Conservation (phyloP, 2,888 invertebrate genomes). For the Leuctra nigra region DNA sequence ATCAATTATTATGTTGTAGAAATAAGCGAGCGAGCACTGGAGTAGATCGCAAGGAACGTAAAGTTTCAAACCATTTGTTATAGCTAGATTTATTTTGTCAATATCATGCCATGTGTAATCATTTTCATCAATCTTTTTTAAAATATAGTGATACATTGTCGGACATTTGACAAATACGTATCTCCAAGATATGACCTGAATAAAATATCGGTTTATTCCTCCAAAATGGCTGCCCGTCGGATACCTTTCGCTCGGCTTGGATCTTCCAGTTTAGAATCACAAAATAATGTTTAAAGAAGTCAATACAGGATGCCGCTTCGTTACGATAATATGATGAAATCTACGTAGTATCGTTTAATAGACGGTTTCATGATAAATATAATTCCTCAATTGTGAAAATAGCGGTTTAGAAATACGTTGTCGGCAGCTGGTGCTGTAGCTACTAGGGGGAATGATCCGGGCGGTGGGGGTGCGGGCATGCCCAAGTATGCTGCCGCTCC, state of each 20-base stretch:
- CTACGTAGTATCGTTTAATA: slow-evolving; percentile 1
- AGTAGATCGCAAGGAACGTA: neutral
- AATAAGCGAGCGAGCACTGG: no score
- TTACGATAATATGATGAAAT: slow-evolving; percentile 16
- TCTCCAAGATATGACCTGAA: slow-evolving; percentile 15
- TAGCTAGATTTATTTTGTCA: slow-evolving; percentile 16
- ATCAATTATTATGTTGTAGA: no score
- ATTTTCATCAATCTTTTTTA: neutral
- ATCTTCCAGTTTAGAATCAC: slow-evolving; percentile 15
- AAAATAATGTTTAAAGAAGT: slow-evolving; percentile 16
- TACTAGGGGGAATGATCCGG: slow-evolving; percentile 17
- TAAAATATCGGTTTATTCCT: slow-evolving; percentile 24
- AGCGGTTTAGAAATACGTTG: slow-evolving; percentile 16
- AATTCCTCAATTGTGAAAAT: slow-evolving; percentile 8
- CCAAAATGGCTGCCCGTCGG: slow-evolving; percentile 40
- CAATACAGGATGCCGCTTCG: slow-evolving; percentile 13
- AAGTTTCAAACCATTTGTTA: slow-evolving; percentile 15
- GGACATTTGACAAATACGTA: neutral
- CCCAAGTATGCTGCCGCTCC: slow-evolving; percentile 26
- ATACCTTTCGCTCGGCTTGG: slow-evolving; percentile 19
- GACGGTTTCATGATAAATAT: neutral
- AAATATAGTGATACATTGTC: neutral
- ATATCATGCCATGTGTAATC: neutral
- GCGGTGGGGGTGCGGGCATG: slow-evolving; percentile 23
- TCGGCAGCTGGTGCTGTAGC: slow-evolving; percentile 14